Evolutionary conservation across 1,140 invertebrate species (phyloP), one percentile per base, ranked within the genome.

Genomic region (Cheumatopsyche charites): DNA sequence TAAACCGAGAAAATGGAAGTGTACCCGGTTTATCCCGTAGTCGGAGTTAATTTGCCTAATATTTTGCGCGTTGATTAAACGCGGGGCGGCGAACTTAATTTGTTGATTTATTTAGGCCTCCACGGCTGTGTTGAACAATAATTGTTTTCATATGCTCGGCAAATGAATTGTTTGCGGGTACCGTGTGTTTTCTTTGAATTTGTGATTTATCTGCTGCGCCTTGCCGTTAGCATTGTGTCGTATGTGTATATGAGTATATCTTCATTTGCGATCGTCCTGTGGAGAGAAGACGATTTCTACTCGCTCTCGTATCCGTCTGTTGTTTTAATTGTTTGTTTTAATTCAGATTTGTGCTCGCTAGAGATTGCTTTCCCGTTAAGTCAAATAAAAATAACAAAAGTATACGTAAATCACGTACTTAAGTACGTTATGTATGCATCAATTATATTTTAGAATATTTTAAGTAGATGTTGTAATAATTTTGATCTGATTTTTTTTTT

Each of bases 101-200:
- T 70, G 71, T 63, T 73, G 72, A 73, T 73, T 73, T 73, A 73
- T 73, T 69, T 65, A n/a, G n/a, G 26, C 41, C 36, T 9, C 47
- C 69, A 55, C 67, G 15, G 43, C 21, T 45, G 62, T 58, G 66
- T 72, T 65, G 66, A 72, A 45, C 58, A 73, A 73, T 73, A 73
- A 73, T 73, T 69, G 62, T 73, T 73, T 29, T 70, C 62, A 49
- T 67, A 49, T 29, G 43, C 26, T 42, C 19, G 62, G 58, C 58
- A 69, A 73, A 69, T 55, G 58, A 70, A 70, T 70, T 73, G 72
- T 47, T 69, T 42, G 62, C 43, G 49, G 12, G 26, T 9, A 13
- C 29, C 29, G 29, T 36, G 29, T 47, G 63, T 66, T 66, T 69
- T 73, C 67, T 73, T 73, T 73, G 67, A 65, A 65, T 70, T 69